Conservation (phyloP, 2,113 vertebrate genomes). For the Shinisaurus crocodilurus region DNA sequence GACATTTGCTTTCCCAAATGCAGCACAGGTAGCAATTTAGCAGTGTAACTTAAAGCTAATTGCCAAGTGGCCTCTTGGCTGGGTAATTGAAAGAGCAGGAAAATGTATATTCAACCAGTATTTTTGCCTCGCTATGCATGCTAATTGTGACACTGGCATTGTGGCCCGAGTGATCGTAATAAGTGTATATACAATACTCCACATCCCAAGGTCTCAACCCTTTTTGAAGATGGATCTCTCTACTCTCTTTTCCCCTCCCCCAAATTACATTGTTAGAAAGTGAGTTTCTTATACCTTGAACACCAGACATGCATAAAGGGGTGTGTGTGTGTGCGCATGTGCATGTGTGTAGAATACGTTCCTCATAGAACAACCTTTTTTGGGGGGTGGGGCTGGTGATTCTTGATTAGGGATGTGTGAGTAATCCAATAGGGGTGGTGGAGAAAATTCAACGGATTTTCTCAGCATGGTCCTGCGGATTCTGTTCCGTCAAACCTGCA, state of each 20-base stretch:
- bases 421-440: too few relatives aligned
- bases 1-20: background rate
- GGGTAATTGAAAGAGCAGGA: background rate
- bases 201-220: background rate
- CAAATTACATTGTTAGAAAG: background rate
- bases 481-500: too few relatives aligned
- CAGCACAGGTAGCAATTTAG: slow-evolving; percentile 23
- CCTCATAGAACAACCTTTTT: background rate
- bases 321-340: background rate
- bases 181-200: slow-evolving; percentile 1
- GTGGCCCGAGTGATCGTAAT: slow-evolving; percentile 9
- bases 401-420: too few relatives aligned
- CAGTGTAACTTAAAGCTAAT: background rate
- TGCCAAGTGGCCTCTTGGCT: background rate
- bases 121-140: background rate
- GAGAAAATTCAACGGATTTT: too few relatives aligned
- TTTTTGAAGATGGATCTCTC: slow-evolving; percentile 1
- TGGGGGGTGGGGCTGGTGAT: too few relatives aligned
- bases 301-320: background rate
- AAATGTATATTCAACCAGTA: background rate
- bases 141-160: slow-evolving; percentile 13
- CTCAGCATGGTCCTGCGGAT: too few relatives aligned
- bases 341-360: background rate
- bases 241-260: background rate
- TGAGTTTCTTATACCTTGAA: background rate